A percentile compares a stretch with the other conserved stretches of the same genome.
Conservation (phyloP, 2,113 vertebrate species). For the Otolemur garnettii region DNA sequence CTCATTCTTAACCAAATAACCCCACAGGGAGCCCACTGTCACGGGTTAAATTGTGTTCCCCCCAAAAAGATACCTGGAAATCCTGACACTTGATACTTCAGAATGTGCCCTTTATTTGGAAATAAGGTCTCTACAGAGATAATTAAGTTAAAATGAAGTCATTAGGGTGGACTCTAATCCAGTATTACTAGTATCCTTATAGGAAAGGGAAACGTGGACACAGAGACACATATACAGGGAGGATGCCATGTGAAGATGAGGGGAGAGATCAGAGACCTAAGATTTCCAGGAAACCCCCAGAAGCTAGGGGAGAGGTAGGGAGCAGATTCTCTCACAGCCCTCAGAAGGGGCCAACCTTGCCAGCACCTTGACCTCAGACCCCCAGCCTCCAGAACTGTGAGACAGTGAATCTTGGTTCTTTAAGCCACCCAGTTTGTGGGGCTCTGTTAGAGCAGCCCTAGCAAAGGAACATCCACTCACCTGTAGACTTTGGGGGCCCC, state of each 20-base stretch:
- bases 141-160: neutral
- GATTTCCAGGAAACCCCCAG: neutral
- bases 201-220: neutral
- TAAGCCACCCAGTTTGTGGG: neutral
- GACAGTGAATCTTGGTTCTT: neutral
- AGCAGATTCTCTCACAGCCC: neutral
- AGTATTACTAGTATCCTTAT: neutral
- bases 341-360: neutral
- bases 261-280: neutral
- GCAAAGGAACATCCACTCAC: neutral
- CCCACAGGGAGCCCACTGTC: neutral
- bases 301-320: too few relatives aligned
- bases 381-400: neutral
- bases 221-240: neutral
- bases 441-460: neutral
- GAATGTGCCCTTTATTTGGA: neutral
- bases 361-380: neutral
- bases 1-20: neutral
- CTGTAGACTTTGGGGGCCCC: neutral
- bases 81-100: neutral
- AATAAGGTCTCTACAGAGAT: neutral
- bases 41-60: neutral
- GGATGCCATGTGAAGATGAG: neutral
- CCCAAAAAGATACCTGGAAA: neutral
- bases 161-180: neutral